Percentiles rank a stretch among this genome's conserved stretches.
These are phyloP conservation scores for Pimpla rufipes DNA, from an alignment of 2,888 invertebrate species.

Conservation along the genomic window DNA sequence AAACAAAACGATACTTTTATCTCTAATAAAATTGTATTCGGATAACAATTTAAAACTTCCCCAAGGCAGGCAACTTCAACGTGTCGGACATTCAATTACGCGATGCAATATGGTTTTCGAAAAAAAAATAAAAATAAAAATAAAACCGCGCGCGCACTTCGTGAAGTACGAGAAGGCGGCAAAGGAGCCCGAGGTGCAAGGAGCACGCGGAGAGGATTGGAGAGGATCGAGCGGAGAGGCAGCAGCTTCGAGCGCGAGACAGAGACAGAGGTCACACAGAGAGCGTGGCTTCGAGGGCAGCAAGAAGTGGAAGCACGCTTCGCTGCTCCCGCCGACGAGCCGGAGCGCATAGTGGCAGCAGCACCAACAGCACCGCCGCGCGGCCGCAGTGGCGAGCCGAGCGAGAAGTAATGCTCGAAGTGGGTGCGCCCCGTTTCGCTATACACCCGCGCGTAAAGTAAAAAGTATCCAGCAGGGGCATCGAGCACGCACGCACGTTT, in stretches of 20 bases:
- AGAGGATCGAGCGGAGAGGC: conserved; percentile 41
- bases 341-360: conserved; percentile 64
- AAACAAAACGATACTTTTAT: background rate
- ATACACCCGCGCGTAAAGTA: conserved; percentile 41
- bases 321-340: conserved; percentile 80
- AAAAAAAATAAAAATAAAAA: background rate
- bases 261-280: conserved; percentile 79
- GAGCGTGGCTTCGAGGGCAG: conserved; percentile 76
- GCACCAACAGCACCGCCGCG: conserved; percentile 37
- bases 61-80: background rate
- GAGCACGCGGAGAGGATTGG: conserved; percentile 39
- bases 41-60: background rate
- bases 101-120: background rate
- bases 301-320: conserved; percentile 85
- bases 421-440: conserved; percentile 66
- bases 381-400: conserved; percentile 69
- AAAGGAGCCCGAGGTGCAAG: background rate
- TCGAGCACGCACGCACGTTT: conserved; percentile 25
- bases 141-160: background rate
- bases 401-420: conserved; percentile 66
- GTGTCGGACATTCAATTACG: background rate
- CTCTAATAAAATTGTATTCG: background rate
- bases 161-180: background rate
- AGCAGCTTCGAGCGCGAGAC: conserved; percentile 71
- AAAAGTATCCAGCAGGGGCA: conserved; percentile 26